A percentile compares a stretch with the other conserved stretches of the same genome.
Evolutionary conservation across 2,888 invertebrate species (phyloP).

Genomic region (Allygus modestus): DNA sequence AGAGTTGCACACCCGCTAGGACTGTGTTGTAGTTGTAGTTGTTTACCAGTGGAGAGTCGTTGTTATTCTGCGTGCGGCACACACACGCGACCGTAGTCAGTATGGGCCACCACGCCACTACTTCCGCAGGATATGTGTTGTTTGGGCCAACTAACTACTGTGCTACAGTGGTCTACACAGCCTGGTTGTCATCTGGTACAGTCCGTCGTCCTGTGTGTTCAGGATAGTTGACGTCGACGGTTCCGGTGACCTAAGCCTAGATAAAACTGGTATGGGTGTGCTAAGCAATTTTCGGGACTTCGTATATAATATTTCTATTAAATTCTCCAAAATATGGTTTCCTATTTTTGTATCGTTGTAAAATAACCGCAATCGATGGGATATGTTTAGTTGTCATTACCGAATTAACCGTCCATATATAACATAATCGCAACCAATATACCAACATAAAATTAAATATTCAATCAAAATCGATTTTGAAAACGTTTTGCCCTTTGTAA

Average conservation of each 20-base stretch:
- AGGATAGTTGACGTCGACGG: background rate
- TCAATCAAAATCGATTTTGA: no score
- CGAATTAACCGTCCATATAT: no score
- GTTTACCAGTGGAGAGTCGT: background rate
- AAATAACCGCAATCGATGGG: no score
- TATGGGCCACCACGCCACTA: constrained; percentile 23
- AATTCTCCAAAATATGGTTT: no score
- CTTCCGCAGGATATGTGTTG: constrained; percentile 35
- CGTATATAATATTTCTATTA: no score
- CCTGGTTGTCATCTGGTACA: constrained; percentile 14
- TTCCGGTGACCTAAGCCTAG: background rate
- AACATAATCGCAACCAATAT: no score
- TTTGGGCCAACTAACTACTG: constrained; percentile 6
- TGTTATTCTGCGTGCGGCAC: background rate
- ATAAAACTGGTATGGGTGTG: no score
- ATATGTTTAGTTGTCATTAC: no score
- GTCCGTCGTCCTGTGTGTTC: background rate
- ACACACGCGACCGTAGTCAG: constrained; percentile 10
- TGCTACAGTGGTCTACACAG: background rate
- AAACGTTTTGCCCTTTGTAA: no score
- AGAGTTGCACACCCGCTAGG: background rate
- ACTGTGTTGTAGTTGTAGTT: background rate
- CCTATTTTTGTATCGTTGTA: no score
- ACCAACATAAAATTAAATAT: no score
- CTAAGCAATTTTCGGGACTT: no score